Evolutionary conservation across 2,797 vertebrate species (phyloP).

Genomic region (Staurois parvus): DNA sequence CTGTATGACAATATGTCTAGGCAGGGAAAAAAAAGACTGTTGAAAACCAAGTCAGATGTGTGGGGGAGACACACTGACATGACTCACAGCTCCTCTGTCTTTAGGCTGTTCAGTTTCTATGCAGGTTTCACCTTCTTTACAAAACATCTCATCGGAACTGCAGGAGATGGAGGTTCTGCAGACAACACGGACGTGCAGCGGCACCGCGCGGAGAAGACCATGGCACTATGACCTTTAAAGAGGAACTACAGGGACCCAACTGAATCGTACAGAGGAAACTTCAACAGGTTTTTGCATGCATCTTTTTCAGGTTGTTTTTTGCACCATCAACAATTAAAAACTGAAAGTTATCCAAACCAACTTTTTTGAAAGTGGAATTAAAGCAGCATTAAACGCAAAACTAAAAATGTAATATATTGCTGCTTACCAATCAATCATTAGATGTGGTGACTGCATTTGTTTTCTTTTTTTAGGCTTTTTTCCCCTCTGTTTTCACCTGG

Average conservation of each 20-base stretch:
- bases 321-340: too few species aligned
- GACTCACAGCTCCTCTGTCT: conserved; percentile 56
- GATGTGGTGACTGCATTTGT: too few species aligned
- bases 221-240: background rate
- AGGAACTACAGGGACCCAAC: background rate
- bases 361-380: too few species aligned
- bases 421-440: too few species aligned
- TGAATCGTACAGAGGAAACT: background rate
- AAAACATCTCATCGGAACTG: background rate
- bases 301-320: too few species aligned
- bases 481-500: too few species aligned
- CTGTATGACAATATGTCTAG: conserved; percentile 31
- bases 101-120: conserved; percentile 52
- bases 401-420: too few species aligned
- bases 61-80: conserved; percentile 48
- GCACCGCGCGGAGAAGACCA: background rate
- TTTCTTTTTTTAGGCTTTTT: too few species aligned
- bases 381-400: too few species aligned
- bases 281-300: too few species aligned
- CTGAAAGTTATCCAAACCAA: too few species aligned
- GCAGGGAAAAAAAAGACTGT: conserved; percentile 39
- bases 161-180: background rate
- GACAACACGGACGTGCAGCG: background rate
- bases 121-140: conserved; percentile 37
- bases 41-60: conserved; percentile 45